Base-by-base conservation (phyloP, 2,888 invertebrate genomes). In the Melanostoma mellinum region DNA sequence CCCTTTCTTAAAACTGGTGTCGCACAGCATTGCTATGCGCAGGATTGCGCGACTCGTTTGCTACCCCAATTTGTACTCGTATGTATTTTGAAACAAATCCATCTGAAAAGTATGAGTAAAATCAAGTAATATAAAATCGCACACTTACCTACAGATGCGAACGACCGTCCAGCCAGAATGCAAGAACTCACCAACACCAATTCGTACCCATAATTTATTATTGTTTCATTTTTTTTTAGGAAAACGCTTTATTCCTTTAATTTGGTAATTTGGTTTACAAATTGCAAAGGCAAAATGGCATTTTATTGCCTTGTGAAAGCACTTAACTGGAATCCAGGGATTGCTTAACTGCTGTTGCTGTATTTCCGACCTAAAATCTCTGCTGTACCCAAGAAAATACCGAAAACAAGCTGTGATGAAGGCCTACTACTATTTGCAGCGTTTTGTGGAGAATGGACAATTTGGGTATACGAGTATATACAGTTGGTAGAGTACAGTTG, bases 231-330 rank as follows among this genome's bases (percentile, higher is more conserved):
- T 73, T 73, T 61, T 67, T 67, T 55, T 46, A 48, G 42, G 53
- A 55, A 79, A 75, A 53, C 60, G 61, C 74, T 84, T 79, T 61
- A 75, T 84, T 75, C 71, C 61, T 79, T 84, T 84, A 84, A 79
- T 84, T 79, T 75, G 79, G 74, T 79, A 84, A 84, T 79, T 84
- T 84, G 75, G 84, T 75, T 75, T 84, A 84, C 79, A 84, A 79
- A 84, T 84, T 79, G 75, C 79, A 79, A 84, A 79, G 69, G 78
- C 82, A 69, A 84, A 74, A 84, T 79, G 79, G 60, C 74, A 79
- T 84, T 79, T 75, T 84, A 84, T 84, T 84, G 79, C 84, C 79
- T 75, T 79, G 79, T 75, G 71, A 84, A 84, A 84, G 84, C 84
- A 84, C 84, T 84, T 84, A 84, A 79, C 67, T 82, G 74, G 65